phyloP scores from a whole-genome alignment of 2,113 vertebrate species.

The Psilopsiagon aymara region DNA sequence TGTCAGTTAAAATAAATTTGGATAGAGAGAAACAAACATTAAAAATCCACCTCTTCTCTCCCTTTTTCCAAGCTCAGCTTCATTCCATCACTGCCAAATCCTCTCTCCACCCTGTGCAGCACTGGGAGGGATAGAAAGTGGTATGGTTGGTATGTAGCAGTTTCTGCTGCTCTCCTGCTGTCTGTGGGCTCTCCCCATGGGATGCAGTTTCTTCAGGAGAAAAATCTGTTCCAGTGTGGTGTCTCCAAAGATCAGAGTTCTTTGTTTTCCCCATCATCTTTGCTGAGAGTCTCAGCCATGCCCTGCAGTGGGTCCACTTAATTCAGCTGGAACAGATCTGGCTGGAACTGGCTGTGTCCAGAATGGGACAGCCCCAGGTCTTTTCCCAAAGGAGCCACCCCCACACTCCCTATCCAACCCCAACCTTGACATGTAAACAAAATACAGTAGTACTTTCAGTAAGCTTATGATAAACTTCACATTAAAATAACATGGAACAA shows the following conservation, averaged over 20 bases:
- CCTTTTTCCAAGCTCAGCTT: not conserved
- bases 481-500: not conserved
- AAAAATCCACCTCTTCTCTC: not conserved
- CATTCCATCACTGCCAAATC: rapidly evolving
- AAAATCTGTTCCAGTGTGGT: not conserved
- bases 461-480: not conserved
- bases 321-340: not conserved
- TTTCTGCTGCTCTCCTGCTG: not conserved
- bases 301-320: rapidly evolving
- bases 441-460: not conserved
- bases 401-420: rapidly evolving
- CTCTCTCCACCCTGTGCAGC: rapidly evolving
- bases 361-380: not conserved
- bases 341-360: not conserved
- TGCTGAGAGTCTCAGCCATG: rapidly evolving
- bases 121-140: not conserved
- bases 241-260: rapidly evolving
- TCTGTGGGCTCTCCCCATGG: rapidly evolving
- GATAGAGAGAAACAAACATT: not conserved
- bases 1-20: not conserved
- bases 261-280: not conserved
- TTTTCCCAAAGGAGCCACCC: not conserved
- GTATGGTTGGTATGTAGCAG: rapidly evolving
- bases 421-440: not conserved
- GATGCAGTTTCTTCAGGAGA: not conserved